A percentile compares a stretch with the other conserved stretches of the same genome.
These are phyloP conservation scores for Lysandra coridon DNA, from an alignment of 2,888 invertebrate genomes.

Conservation along the genomic window DNA sequence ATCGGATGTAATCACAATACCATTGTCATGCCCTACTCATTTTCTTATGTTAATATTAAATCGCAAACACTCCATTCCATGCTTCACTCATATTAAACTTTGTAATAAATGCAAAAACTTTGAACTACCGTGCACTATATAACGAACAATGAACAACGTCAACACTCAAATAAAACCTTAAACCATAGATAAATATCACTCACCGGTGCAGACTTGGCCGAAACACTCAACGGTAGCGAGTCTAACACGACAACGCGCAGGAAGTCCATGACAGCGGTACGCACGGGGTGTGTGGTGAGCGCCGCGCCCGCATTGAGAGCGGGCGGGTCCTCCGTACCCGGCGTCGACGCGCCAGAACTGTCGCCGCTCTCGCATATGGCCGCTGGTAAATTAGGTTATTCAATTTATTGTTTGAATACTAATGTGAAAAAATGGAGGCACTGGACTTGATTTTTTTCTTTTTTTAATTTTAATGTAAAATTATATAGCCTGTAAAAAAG, in stretches of 20 bases:
- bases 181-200: slow-evolving; percentile 39
- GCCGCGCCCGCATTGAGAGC: slow-evolving; percentile 70
- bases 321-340: slow-evolving; percentile 82
- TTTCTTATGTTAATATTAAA: neutral
- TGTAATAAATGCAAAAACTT: neutral
- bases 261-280: slow-evolving; percentile 96
- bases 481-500: too few relatives aligned
- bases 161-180: neutral
- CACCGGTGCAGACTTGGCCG: slow-evolving; percentile 87
- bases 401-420: neutral
- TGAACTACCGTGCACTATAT: neutral
- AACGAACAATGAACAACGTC: neutral
- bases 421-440: neutral
- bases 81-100: neutral
- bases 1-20: neutral
- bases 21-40: neutral
- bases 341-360: slow-evolving; percentile 90
- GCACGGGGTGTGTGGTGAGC: slow-evolving; percentile 88
- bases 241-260: slow-evolving; percentile 96
- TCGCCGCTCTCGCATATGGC: slow-evolving; percentile 83
- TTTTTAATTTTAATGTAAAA: neutral
- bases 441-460: neutral
- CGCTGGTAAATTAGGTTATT: slow-evolving; percentile 40
- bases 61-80: neutral
- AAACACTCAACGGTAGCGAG: slow-evolving; percentile 91